Evolutionary conservation across 1,140 invertebrate species (phyloP), one percentile per base, ranked within the genome.

Genomic region (Zaprionus inermis): DNA sequence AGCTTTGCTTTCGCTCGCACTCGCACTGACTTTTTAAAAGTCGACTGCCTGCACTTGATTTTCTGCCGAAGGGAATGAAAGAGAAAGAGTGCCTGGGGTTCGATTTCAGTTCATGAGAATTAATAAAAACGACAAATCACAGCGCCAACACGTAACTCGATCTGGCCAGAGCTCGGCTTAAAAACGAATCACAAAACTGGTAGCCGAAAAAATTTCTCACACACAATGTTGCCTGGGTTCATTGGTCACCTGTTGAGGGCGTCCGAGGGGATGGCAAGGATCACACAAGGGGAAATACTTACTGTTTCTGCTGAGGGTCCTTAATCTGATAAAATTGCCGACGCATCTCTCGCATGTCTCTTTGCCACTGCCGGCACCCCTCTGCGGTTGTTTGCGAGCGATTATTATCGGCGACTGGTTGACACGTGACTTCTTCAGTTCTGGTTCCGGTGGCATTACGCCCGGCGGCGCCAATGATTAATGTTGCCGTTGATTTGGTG

Each of bases 271-370:
- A n/a, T 5, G 28, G 55, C 16, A 61, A 78, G 73, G 76, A 79
- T 72, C 32, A 57, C 41, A 32, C 72, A 60, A 52, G 60, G 60
- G 67, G 68, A 58, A 49, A 11, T 58, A 54, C 32, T 28, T 18
- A 34, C 52, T 70, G 34, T 30, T 64, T 64, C 71, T 66, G 38
- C 69, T 70, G 61, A 69, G 81, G 75, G 76, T 79, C 55, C 32
- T 83, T 88, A 88, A 88, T 88, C 84, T 89, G 83, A 88, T 83
- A 89, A 83, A 83, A 79, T 79, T 88, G 79, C 84, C 64, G 69
- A 61, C 79, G 79, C 83, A 88, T 88, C 83, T 59, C 84, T 57
- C 66, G 70, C 71, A n/a, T 79, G 76, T 76, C 54, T 74, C 60
- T 64, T 46, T 57, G 36, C 41, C 51, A 9, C 16, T 16, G 65